Evolutionary conservation across 1,140 invertebrate genomes (phyloP), one percentile per base, ranked within the genome.

Genomic region (Bombus superbus): DNA sequence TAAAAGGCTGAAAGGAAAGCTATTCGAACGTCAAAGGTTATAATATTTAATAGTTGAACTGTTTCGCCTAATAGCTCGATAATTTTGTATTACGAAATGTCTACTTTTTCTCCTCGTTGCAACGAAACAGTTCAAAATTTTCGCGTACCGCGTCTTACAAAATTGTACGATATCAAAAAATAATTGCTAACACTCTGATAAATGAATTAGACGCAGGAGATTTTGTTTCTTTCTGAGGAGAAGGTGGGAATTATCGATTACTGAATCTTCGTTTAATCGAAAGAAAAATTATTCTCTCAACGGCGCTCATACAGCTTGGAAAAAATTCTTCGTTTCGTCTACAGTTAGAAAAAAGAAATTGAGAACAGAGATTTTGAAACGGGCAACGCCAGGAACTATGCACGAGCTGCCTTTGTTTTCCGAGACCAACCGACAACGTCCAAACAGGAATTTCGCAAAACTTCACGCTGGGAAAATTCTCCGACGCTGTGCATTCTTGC

Each of bases 381-480:
- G 40, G 47, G 35, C 40, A 15, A 53, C 28, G 47, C 11, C 25
- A 38, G 35, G 2, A 47, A 44, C 59, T n/a, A 28, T 25, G 38
- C 35, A 47, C 22, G 22, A 28, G 57, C 18, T 66, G n/a, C 15
- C 40, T 44, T 44, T 74, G 81, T 47, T 74, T 38, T 53, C 40
- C 59, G 59, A n/a, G 75, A 44, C 15, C 59, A 25, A 59, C 10
- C 28, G 59, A 74, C 59, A 83, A 64, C 11, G n/a, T 64, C 42
- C 35, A 72, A 71, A 73, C 35, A 42, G 32, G n/a, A 81, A 32
- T 73, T 73, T 73, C n/a, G 18, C 25, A 35, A 53, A 76, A 77
- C 59, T 78, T 85, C 75, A n/a, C 44, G 28, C 44, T 47, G 38
- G 13, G 42, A 44, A 22, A 59, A 84, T 77, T 44, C 62, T 53